Evolutionary conservation across 2,797 vertebrate species (phyloP).

Genomic region (Ctenochaetus hawaiiensis): DNA sequence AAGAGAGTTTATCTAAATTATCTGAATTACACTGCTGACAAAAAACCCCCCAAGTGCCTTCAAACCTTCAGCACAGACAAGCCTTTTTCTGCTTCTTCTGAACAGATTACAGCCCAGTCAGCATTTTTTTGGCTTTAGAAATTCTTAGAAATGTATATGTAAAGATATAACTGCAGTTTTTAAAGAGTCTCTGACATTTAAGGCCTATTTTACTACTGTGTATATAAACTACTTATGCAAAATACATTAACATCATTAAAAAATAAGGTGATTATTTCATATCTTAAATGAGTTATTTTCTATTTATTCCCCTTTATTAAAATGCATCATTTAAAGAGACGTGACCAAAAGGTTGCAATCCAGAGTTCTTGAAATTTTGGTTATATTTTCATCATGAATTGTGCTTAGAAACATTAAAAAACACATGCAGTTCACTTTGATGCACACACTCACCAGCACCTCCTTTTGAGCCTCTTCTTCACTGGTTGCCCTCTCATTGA

Average conservation of each 20-base stretch:
- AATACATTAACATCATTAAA: neutral
- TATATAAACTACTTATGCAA: neutral
- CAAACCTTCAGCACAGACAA: neutral
- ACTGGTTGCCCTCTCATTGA: constrained; percentile 68
- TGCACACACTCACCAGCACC: constrained; percentile 85
- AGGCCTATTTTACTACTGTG: neutral
- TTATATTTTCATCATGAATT: neutral
- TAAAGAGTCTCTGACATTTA: neutral
- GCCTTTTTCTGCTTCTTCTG: neutral
- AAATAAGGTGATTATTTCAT: neutral
- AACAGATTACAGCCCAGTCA: neutral
- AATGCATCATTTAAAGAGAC: neutral
- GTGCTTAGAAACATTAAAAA: neutral
- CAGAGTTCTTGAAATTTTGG: neutral
- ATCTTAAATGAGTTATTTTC: neutral
- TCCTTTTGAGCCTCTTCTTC: constrained; percentile 81
- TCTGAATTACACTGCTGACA: neutral
- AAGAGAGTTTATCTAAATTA: constrained; percentile 10
- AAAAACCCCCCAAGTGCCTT: neutral
- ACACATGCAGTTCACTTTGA: neutral
- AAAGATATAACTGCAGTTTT: neutral
- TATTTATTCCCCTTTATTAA: neutral
- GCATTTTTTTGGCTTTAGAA: neutral
- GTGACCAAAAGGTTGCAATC: neutral
- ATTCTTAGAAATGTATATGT: neutral